A percentile compares a stretch with the other conserved stretches of the same genome.
phyloP scores from a whole-genome alignment of 2,113 vertebrate species.

The Carettochelys insculpta region DNA sequence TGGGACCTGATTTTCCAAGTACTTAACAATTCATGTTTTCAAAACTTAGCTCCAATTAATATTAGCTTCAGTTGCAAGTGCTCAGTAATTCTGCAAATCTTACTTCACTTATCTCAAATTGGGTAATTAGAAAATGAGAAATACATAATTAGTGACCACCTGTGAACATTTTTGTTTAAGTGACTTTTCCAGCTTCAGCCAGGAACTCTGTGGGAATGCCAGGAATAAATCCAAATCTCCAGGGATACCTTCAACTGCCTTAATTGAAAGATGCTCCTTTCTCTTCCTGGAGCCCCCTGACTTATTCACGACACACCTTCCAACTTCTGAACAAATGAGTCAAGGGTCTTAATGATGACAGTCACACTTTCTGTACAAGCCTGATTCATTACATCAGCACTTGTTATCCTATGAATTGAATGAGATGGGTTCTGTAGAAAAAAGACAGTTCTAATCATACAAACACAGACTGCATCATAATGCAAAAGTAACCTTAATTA shows the following conservation, averaged over 20 bases:
- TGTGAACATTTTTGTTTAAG: not conserved
- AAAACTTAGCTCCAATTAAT: not conserved
- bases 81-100: not conserved
- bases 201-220: not conserved
- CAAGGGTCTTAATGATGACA: not conserved
- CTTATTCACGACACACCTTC: not conserved
- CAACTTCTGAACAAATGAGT: not conserved
- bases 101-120: not conserved
- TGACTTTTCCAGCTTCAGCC: not conserved
- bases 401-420: not conserved
- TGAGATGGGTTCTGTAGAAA: not conserved
- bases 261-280: not conserved
- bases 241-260: fast-evolving
- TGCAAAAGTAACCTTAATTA: not conserved
- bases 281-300: not conserved
- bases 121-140: not conserved
- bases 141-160: not conserved
- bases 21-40: not conserved
- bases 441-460: not conserved
- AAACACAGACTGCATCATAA: not conserved
- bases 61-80: not conserved
- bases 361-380: not conserved
- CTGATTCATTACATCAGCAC: not conserved
- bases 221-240: not conserved
- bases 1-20: not conserved